Conservation (phyloP, 1,140 invertebrate genomes). For the Andricus grossulariae region DNA sequence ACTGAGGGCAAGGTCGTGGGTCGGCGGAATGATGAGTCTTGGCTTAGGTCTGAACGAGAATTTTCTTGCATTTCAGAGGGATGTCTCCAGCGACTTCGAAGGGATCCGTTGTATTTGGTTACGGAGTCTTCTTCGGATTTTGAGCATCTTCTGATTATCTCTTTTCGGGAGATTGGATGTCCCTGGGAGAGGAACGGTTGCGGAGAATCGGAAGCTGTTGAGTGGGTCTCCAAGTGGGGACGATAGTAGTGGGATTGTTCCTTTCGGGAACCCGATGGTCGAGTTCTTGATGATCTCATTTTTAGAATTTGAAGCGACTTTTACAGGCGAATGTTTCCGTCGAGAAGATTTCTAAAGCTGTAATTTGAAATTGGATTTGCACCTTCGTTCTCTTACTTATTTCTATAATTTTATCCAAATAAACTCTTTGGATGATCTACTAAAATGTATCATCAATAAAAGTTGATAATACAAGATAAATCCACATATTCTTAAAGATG, state of each 20-base stretch:
- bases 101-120: constrained; percentile 48
- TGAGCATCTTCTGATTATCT: constrained; percentile 59
- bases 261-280: constrained; percentile 39
- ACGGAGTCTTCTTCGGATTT: constrained; percentile 48
- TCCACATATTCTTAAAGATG: too few species aligned
- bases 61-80: constrained; percentile 32
- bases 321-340: too few species aligned
- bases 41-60: neutral
- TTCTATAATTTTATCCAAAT: too few species aligned
- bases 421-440: too few species aligned
- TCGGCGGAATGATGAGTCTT: constrained; percentile 36
- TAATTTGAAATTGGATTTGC: too few species aligned
- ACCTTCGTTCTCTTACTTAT: too few species aligned
- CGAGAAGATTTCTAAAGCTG: too few species aligned
- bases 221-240: constrained; percentile 19
- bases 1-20: constrained; percentile 64
- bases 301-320: neutral
- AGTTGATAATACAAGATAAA: too few species aligned
- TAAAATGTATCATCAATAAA: too few species aligned
- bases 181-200: constrained; percentile 48
- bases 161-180: constrained; percentile 57
- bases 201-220: constrained; percentile 49
- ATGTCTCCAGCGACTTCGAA: constrained; percentile 42
- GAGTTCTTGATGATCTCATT: constrained; percentile 7
- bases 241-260: constrained; percentile 26